Base-by-base conservation (phyloP, 2,888 invertebrate species). In the Cheilosia pagana region DNA sequence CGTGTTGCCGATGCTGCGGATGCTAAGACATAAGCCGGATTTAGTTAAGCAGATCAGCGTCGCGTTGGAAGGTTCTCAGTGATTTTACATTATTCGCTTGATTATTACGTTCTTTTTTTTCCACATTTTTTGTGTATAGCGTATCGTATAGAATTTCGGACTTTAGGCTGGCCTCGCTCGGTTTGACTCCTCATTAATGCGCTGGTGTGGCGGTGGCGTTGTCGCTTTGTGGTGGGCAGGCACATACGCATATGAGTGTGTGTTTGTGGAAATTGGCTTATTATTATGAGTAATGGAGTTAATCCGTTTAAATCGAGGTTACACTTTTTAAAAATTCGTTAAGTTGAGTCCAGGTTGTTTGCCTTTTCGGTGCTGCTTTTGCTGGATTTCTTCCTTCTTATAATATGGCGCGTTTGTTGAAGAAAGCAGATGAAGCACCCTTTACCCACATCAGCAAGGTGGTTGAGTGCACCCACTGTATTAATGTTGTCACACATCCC, bases 21-120 rank as follows among this genome's bases (percentile, higher is more conserved):
- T 85, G 85, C 85, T 85, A 85, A 85, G 85, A 85, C 85, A 81
- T 91, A 91, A 91, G 91, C 91, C 91, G 91, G 91, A 91, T 91
- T 91, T 90, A 91, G 91, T 91, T 91, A 91, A 91, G 91, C 91
- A 90, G 91, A 91, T 91, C 91, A 91, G 88, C 88, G 85, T 85
- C 85, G 85, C 81, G 71, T 53, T 85, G 85, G 85, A 85, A 85
- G 85, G 85, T 85, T 85, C 85, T 85, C 85, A 85, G 81, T 85
- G 85, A 85, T 85, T 85, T 85, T 85, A 85, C 81, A 85, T 85
- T 85, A 85, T 85, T 85, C 85, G 85, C 85, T 81, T 75, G 85
- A 81, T 85, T 85, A 85, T 85, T 85, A 65, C 53, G 31, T 43
- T 74, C 41, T 41, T 62, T 43, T 67, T 50, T 21, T 50, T 55